Base-by-base conservation (phyloP, 1,140 invertebrate genomes). In the Leptinotarsa lineolata region DNA sequence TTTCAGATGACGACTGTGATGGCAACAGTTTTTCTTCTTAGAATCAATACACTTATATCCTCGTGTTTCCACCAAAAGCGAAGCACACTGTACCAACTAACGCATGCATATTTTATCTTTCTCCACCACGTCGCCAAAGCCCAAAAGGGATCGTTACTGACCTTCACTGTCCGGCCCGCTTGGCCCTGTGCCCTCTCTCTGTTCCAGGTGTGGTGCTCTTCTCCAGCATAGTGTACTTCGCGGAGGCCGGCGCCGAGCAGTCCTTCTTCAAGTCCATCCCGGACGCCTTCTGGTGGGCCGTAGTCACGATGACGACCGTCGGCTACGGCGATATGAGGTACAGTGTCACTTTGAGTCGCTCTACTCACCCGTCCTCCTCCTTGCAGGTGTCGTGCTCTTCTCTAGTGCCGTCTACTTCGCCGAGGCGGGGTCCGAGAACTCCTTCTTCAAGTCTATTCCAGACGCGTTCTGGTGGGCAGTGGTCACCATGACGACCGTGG, bases 401-500 rank as follows among this genome's bases (percentile, higher is more conserved):
- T 98, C 97, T 86, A 96, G 95, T 84, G 92, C 97, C 83, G 96
- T 99, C 84, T 99, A 98, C 92, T 99, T 99, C 91, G 97, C 97
- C 80, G 97, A 99, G 90, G 91, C 96, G 84, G 94, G 98, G 87
- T 95, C 92, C 86, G 93, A 94, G 88, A 98, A 99, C 90, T 98
- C 97, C 83, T 94, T 97, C 91, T 99, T 99, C 92, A 97, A 97
- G 90, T 97, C 95, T 87, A 99, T 99, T 90, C 95, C 94, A 85
- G 93, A 94, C 88, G 95, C 96, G 86, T 99, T 99, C 91, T 99
- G 97, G 97, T 99, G 97, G 96, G 95, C 94, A 85, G 96, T 99
- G 86, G 97, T 99, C 86, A 99, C 97, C 87, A 99, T 99, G 97
- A 95, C 97, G 87, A 99, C 97, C 88, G 97, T 99, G 87, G 97